phyloP scores from a whole-genome alignment of 92 coral and sea anemone species.

The Paragorgia papillata region DNA sequence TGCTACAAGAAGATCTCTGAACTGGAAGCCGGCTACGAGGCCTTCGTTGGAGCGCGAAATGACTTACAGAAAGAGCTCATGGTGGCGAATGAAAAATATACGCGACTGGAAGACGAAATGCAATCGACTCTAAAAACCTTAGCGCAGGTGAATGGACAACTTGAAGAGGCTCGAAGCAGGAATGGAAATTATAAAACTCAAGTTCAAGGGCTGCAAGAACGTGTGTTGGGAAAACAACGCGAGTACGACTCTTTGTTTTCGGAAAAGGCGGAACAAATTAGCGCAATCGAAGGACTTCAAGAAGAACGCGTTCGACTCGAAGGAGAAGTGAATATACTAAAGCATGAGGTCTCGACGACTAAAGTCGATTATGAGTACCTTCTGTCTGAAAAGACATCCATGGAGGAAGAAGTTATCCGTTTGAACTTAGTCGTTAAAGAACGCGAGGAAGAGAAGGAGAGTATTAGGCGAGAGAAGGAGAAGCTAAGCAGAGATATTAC shows the following conservation, averaged over 20 bases:
- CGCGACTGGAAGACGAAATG: slow-evolving; percentile 80
- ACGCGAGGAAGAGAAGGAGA: slow-evolving; percentile 25
- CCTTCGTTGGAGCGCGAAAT: slow-evolving; percentile 63
- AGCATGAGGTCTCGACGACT: slow-evolving; percentile 53
- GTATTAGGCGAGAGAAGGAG: slow-evolving; percentile 2
- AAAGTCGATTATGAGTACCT: slow-evolving; percentile 28
- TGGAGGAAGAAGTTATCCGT: slow-evolving; percentile 27
- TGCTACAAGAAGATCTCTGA: slow-evolving; percentile 57
- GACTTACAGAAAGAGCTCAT: slow-evolving; percentile 71
- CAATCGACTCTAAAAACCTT: slow-evolving; percentile 64
- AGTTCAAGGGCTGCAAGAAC: slow-evolving; percentile 18
- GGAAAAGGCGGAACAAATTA: slow-evolving; percentile 16
- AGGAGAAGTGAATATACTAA: slow-evolving; percentile 60
- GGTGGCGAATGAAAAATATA: slow-evolving; percentile 60
- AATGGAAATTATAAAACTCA: slow-evolving; percentile 25
- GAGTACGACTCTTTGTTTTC: slow-evolving; percentile 14
- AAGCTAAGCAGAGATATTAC: slow-evolving; percentile 7
- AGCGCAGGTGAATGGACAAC: slow-evolving; percentile 60
- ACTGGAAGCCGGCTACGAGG: slow-evolving; percentile 61
- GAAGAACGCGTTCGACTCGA: slow-evolving; percentile 64
- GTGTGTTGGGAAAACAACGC: slow-evolving; percentile 29
- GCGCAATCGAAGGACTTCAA: slow-evolving; percentile 75
- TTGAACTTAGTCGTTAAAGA: slow-evolving; percentile 24
- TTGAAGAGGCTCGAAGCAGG: slow-evolving; percentile 54
- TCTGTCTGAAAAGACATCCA: slow-evolving; percentile 25